Conservation (phyloP, 2,113 vertebrate genomes). For the Mixornis gularis region DNA sequence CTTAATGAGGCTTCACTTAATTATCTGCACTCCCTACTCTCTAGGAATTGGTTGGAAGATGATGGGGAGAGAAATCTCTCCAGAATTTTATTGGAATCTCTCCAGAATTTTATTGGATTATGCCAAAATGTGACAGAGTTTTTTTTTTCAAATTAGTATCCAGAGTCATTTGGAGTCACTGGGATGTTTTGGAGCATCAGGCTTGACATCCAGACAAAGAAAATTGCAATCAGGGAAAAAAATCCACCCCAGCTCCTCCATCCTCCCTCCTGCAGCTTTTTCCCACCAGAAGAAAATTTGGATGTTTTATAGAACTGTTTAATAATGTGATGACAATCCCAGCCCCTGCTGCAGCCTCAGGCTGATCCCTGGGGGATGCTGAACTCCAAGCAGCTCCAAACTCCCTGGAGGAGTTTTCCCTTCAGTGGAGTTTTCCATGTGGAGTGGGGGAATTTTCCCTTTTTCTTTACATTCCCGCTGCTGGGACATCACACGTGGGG, state of each 20-base stretch:
- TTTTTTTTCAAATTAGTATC: not conserved
- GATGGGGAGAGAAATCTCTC: not conserved
- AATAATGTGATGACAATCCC: constrained; percentile 41
- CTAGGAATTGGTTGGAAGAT: not conserved
- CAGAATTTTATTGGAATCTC: not conserved
- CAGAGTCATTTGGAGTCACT: not conserved
- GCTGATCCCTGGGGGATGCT: not conserved
- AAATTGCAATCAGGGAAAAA: not conserved
- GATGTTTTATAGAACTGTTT: not conserved
- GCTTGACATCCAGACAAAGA: not conserved
- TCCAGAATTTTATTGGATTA: not conserved
- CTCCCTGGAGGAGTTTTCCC: not conserved
- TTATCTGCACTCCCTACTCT: not conserved
- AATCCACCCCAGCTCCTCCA: not conserved
- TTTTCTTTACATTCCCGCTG: not conserved
- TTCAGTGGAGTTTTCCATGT: not conserved
- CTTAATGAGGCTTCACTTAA: not conserved
- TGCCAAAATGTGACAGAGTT: not conserved
- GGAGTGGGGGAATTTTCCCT: not conserved
- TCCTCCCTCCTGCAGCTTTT: not conserved
- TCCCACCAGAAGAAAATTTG: constrained; percentile 34
- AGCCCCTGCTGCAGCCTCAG: not conserved
- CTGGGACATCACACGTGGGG: not conserved
- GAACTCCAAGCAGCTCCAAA: not conserved
- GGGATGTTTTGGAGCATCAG: not conserved